Percentiles rank a stretch among this genome's conserved stretches.
phyloP scores from a whole-genome alignment of 2,797 vertebrate genomes.

The Pangasius mekongensis region DNA sequence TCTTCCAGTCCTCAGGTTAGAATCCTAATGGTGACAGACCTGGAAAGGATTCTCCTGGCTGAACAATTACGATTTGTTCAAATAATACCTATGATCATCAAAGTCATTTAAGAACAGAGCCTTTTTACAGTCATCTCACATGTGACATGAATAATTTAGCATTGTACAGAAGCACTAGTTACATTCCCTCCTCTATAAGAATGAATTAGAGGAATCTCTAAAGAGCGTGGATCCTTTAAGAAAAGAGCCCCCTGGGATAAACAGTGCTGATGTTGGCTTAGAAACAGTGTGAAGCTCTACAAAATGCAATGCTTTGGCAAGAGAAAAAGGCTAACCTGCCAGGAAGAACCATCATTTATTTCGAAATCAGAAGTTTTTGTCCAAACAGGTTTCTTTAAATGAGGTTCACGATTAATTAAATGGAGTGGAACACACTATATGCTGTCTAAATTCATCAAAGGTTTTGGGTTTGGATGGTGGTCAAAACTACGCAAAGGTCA shows the following conservation, averaged over 20 bases:
- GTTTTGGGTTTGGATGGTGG: background rate
- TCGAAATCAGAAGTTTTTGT: conserved; percentile 46
- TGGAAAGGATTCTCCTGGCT: background rate
- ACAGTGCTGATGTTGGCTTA: conserved; percentile 33
- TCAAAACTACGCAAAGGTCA: background rate
- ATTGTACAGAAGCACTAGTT: conserved; percentile 1
- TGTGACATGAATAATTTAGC: background rate
- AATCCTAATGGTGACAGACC: background rate
- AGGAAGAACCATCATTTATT: conserved; percentile 69
- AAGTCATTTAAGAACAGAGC: conserved; percentile 6
- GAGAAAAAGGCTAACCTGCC: background rate
- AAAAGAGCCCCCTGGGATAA: conserved; percentile 19
- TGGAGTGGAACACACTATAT: background rate
- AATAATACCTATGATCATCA: conserved; percentile 4
- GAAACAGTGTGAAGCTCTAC: conserved; percentile 20
- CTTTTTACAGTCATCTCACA: conserved; percentile 1
- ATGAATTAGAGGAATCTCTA: conserved; percentile 22
- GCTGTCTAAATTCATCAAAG: background rate
- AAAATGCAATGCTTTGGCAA: conserved; percentile 23
- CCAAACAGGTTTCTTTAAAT: conserved; percentile 27
- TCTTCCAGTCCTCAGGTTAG: conserved; percentile 97
- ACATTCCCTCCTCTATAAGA: background rate
- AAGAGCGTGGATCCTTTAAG: conserved; percentile 12
- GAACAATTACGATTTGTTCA: background rate
- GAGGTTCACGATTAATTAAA: background rate